These are phyloP conservation scores for Junonia oenone DNA, from an alignment of 2,888 invertebrate genomes.

Conservation along the genomic window DNA sequence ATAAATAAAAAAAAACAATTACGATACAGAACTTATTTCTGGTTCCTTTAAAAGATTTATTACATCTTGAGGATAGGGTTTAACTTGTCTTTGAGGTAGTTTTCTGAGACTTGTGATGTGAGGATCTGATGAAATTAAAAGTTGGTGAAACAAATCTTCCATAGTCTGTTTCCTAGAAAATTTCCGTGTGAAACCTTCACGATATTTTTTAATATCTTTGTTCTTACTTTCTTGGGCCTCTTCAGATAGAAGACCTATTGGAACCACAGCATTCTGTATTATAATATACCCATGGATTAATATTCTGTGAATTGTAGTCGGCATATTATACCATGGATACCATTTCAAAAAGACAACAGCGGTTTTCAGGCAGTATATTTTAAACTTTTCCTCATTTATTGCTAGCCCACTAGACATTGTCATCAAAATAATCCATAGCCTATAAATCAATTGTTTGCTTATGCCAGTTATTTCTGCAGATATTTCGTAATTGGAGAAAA, in stretches of 20 bases:
- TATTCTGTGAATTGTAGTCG: background rate
- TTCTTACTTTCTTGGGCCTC: slow-evolving; percentile 21
- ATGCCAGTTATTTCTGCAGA: background rate
- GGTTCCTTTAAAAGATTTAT: background rate
- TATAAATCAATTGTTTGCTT: background rate
- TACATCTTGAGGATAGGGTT: background rate
- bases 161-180: background rate
- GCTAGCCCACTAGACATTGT: background rate
- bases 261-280: slow-evolving; percentile 13
- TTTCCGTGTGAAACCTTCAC: background rate
- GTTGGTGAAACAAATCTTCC: background rate
- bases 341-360: background rate
- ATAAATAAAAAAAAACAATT: background rate
- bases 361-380: background rate
- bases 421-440: background rate
- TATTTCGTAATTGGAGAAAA: background rate
- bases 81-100: background rate
- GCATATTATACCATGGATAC: slow-evolving; percentile 22
- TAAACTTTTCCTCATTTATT: background rate
- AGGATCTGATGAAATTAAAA: background rate
- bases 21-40: background rate
- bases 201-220: slow-evolving; percentile 18
- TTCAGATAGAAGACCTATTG: slow-evolving; percentile 19
- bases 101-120: background rate
- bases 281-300: slow-evolving; percentile 15